Evolutionary conservation across 2,113 vertebrate species (phyloP), one percentile per base, ranked within the genome.

Genomic region (Picathartes gymnocephalus): DNA sequence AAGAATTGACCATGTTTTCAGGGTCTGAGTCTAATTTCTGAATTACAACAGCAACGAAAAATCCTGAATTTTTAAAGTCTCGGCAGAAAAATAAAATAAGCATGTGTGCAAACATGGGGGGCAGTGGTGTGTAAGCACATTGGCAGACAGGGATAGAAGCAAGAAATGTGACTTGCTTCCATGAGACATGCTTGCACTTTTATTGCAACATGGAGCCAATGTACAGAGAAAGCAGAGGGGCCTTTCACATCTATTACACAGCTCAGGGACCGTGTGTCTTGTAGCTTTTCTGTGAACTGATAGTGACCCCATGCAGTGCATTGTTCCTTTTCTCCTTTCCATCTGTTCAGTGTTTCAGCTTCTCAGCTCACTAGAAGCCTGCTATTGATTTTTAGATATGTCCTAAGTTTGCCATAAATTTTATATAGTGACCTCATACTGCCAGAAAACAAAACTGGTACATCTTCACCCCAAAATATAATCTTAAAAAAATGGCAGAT

Each of bases 261-360:
- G 50, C 70, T 92, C 62, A 3, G 11, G 47, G 60, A 33, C 61
- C 20, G 11, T 45, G 23, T 56, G 54, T n/a, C 44, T 57, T 76
- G 27, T 44, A 81, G 69, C 39, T 87, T 85, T 81, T 77, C 85
- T 80, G 47, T 69, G 92, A 92, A 78, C 66, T 58, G 57, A 27
- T 48, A 57, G 84, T 95, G 78, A 92, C 86, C 71, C 64, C 39
- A 28, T 62, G 72, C 72, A 81, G 76, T 37, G 51, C 61, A 31
- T 53, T 6, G 3, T 90, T 93, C n/a, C 40, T 88, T 56, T 92
- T 73, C 72, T 86, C 31, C 14, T 94, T 92, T 88, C 82, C 64
- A 78, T 93, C 85, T 90, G 79, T 92, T 95, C 65, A 51, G 47
- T 79, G 15, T 84, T 94, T 89, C 85, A 64, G 68, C 72, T 88